These are phyloP conservation scores for Aptenodytes patagonicus DNA, from an alignment of 2,113 vertebrate species.

Conservation along the genomic window DNA sequence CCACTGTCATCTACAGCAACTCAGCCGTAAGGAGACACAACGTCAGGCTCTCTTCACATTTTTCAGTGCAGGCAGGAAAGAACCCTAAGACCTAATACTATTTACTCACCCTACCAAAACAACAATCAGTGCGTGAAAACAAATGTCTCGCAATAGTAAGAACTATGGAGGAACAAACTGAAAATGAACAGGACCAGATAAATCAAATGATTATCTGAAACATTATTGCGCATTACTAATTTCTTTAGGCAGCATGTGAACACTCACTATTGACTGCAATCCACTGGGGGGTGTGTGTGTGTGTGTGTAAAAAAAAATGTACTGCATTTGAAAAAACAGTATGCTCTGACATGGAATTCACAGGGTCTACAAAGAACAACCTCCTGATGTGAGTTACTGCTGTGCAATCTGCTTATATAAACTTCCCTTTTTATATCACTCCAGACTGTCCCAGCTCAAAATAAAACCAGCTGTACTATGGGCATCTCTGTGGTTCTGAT, in stretches of 20 bases:
- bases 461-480: not conserved
- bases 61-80: not conserved
- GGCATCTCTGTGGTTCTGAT: not conserved
- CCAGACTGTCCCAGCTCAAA: not conserved
- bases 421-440: slow-evolving; percentile 35
- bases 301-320: not conserved
- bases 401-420: slow-evolving; percentile 1
- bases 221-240: not conserved
- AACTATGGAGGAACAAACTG: not conserved
- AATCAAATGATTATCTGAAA: not conserved
- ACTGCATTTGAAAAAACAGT: not conserved
- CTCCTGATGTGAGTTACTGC: not conserved
- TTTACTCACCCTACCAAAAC: slow-evolving; percentile 7
- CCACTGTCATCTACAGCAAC: not conserved
- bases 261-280: not conserved
- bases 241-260: slow-evolving; percentile 34
- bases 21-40: not conserved
- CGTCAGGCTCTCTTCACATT: not conserved
- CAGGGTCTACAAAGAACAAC: not conserved
- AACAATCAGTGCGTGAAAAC: slow-evolving; percentile 4
- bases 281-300: not conserved
- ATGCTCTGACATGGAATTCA: not conserved
- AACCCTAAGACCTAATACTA: not conserved
- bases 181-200: slow-evolving; percentile 27
- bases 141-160: not conserved